phyloP scores from a whole-genome alignment of 1,140 invertebrate species.

The Diuraphis noxia region DNA sequence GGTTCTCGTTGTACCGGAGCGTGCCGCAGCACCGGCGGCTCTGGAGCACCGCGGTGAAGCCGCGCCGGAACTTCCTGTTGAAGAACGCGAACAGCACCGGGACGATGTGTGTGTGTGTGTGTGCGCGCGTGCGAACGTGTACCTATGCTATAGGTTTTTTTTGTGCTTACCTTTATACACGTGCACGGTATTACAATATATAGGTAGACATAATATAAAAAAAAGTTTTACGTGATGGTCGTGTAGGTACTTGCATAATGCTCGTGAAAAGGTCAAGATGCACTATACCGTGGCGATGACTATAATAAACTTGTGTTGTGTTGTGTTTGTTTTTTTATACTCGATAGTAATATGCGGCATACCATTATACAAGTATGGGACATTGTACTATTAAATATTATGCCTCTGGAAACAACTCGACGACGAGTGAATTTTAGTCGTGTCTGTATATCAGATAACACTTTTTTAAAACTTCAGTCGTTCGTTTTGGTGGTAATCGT shows the following conservation, averaged over 20 bases:
- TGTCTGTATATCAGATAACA: not conserved
- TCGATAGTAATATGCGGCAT: not conserved
- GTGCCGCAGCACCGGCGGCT: conserved; percentile 81
- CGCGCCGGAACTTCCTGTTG: conserved; percentile 92
- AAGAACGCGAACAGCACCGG: conserved; percentile 97
- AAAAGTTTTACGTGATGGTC: not conserved
- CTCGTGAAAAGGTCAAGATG: not conserved
- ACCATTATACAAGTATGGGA: not conserved
- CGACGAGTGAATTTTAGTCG: not conserved
- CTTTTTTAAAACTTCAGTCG: no score
- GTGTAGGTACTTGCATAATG: not conserved
- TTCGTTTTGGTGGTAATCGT: no score
- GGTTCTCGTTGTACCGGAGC: conserved; percentile 79
- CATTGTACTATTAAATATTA: not conserved
- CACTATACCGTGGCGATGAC: not conserved
- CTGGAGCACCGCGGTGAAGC: conserved; percentile 87
- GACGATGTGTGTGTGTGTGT: conserved; percentile 52
- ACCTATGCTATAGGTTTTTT: not conserved
- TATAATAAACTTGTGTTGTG: not conserved
- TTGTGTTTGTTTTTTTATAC: not conserved
- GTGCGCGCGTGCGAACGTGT: not conserved
- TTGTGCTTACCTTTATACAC: not conserved
- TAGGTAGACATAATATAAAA: not conserved
- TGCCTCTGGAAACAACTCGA: not conserved
- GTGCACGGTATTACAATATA: not conserved